phyloP scores from a whole-genome alignment of 2,888 invertebrate genomes.

The Cosmia trapezina region DNA sequence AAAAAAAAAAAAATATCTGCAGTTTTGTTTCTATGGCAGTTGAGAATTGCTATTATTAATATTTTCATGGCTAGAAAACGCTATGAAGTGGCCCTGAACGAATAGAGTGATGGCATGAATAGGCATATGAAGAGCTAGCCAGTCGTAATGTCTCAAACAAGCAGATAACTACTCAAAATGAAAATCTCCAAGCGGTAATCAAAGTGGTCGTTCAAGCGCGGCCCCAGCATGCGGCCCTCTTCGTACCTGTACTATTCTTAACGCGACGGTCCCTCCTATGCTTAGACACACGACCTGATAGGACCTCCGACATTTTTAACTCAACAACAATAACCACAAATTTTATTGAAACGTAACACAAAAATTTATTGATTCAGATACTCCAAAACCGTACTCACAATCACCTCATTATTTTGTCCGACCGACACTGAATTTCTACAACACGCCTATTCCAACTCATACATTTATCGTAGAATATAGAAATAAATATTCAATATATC shows the following conservation, averaged over 20 bases:
- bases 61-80: conserved; percentile 35
- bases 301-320: conserved; percentile 83
- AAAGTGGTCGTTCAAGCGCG: conserved; percentile 76
- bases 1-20: conserved; percentile 16
- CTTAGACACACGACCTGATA: conserved; percentile 85
- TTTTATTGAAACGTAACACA: conserved; percentile 65
- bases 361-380: conserved; percentile 74
- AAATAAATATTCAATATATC: conserved; percentile 37
- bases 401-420: conserved; percentile 74
- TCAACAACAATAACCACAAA: conserved; percentile 65
- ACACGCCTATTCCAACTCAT: conserved; percentile 35
- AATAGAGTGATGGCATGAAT: conserved; percentile 54
- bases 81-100: conserved; percentile 44
- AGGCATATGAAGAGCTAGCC: conserved; percentile 62
- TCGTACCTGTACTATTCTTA: conserved; percentile 86
- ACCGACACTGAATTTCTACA: conserved; percentile 62
- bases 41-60: conserved; percentile 25
- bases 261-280: conserved; percentile 81
- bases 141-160: conserved; percentile 63
- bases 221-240: conserved; percentile 77
- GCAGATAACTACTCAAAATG: conserved; percentile 67
- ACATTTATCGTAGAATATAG: conserved; percentile 20
- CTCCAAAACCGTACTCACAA: conserved; percentile 79
- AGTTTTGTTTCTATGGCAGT: conserved; percentile 19
- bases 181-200: conserved; percentile 78